A percentile compares a stretch with the other conserved stretches of the same genome.
phyloP scores from a whole-genome alignment of 2,888 invertebrate species.

The Caenorhabditis drosophilae region DNA sequence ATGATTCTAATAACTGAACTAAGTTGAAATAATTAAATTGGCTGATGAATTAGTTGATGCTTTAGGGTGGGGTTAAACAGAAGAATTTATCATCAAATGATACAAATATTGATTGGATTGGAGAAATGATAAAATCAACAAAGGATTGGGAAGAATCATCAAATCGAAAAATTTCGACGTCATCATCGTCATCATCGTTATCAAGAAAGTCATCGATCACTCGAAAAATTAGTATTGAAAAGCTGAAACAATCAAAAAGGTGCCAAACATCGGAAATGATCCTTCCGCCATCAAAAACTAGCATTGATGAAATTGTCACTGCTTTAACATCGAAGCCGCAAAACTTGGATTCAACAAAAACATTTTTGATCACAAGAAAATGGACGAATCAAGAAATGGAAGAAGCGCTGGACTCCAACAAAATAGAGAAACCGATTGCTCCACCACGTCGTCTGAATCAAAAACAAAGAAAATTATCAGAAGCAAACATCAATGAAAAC shows the following conservation, averaged over 20 bases:
- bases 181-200: constrained; percentile 17
- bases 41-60: background rate
- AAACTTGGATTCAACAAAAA: constrained; percentile 1
- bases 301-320: constrained; percentile 28
- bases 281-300: constrained; percentile 27
- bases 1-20: background rate
- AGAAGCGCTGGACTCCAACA: background rate
- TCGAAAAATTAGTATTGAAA: constrained; percentile 28
- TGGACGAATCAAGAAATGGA: constrained; percentile 30
- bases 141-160: constrained; percentile 19
- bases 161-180: constrained; percentile 4
- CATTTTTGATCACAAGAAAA: constrained; percentile 29
- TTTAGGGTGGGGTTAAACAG: background rate
- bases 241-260: constrained; percentile 4
- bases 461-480: too few relatives aligned
- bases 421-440: constrained; percentile 4
- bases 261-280: background rate
- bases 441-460: too few relatives aligned
- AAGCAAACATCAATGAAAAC: too few relatives aligned
- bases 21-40: background rate
- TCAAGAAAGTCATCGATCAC: constrained; percentile 22
- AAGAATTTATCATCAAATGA: background rate
- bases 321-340: constrained; percentile 6
- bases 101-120: constrained; percentile 16
- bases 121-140: constrained; percentile 29